Base-by-base conservation (phyloP, 2,113 vertebrate genomes). In the Coregonus clupeaformis region DNA sequence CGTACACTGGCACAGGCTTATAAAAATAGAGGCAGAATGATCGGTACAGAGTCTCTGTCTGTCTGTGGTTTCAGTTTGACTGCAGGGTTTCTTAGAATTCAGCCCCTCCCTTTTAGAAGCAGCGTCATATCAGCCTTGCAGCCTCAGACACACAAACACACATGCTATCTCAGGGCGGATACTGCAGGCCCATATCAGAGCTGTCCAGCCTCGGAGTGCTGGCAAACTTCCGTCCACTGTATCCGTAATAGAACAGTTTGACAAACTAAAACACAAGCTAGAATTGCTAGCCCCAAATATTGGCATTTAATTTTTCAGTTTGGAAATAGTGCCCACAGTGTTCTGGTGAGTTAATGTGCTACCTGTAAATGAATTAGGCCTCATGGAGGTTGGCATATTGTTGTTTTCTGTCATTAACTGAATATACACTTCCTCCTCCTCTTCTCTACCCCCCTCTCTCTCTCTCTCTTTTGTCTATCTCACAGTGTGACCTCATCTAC, bases 401-500 rank as follows among this genome's bases (percentile, higher is more conserved):
- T 64, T 29, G 7, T 29, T 27, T 29, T 25, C 24, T 29, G 9
- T 62, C 7, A 22, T 62, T 14, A 7, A 14, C 16, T 68, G 29
- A 18, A 14, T 52, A 3, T 20, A 20, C 20, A 16, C 29, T n/a
- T 36, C 18, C 30, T 68, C 6, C 20, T 9, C 7, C 30, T 42
- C 32, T 14, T 36, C 14, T 66, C 27, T 32, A 14, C 4, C 29
- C 30, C 18, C 18, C 27, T 9, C 30, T 18, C 27, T 12, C 18
- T n/a, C 32, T 42, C 66, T 45, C 66, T 68, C 20, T n/a, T n/a
- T n/a, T 42, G 5, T 69, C 29, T 69, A 29, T 75, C 22, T 67
- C 68, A 55, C 16, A 99, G 97, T 95, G 95, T 72, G 97, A 98
- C 76, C 91, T 99, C 73, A 91, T 99, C 64, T 99, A 97, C 85